These are phyloP conservation scores for Hylyphantes graminicola DNA, from an alignment of 1,140 invertebrate species.

Conservation along the genomic window DNA sequence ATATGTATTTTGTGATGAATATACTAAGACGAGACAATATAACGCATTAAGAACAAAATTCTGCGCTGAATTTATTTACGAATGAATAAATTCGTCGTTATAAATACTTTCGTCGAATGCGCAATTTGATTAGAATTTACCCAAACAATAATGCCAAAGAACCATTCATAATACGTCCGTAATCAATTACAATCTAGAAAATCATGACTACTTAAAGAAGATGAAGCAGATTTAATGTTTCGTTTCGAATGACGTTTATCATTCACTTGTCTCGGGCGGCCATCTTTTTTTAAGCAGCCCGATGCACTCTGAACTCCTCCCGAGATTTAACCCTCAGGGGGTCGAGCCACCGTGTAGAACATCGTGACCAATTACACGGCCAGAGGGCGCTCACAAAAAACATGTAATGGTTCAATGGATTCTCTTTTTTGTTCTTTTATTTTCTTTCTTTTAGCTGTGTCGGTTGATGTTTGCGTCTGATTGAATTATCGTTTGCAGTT, in stretches of 20 bases:
- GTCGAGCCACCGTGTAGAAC: conserved; percentile 24
- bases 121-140: too few relatives aligned
- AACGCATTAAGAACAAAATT: too few relatives aligned
- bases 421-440: not conserved
- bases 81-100: too few relatives aligned
- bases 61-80: too few relatives aligned
- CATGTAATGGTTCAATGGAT: conserved; percentile 6
- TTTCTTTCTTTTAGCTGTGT: not conserved
- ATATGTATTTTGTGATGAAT: too few relatives aligned
- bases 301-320: conserved; percentile 15
- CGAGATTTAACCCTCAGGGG: not conserved
- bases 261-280: conserved; percentile 29
- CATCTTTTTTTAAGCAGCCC: conserved; percentile 9
- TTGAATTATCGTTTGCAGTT: conserved; percentile 50
- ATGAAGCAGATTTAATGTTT: not conserved
- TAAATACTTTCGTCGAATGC: too few relatives aligned
- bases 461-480: conserved; percentile 33
- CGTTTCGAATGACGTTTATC: conserved; percentile 18
- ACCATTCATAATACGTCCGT: too few relatives aligned
- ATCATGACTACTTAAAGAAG: too few relatives aligned
- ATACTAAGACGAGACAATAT: too few relatives aligned
- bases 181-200: too few relatives aligned
- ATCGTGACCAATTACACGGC: conserved; percentile 55
- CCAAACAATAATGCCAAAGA: too few relatives aligned
- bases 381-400: conserved; percentile 10